Conservation (phyloP, 2,113 vertebrate species). For the Passer domesticus region DNA sequence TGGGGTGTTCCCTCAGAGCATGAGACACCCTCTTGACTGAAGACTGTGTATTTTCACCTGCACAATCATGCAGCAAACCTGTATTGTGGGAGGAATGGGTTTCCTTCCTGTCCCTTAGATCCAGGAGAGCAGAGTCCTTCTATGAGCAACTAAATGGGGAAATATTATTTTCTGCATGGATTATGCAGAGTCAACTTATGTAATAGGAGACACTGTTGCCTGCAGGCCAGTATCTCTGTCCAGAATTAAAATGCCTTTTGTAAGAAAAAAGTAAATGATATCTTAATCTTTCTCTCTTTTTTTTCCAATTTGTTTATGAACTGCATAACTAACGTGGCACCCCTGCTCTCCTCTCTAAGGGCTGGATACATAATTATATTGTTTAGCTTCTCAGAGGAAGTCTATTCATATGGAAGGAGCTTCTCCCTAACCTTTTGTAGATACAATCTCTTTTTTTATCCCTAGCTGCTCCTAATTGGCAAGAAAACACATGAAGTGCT, state of each 20-base stretch:
- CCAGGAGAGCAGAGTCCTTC: neutral
- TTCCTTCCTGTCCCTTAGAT: neutral
- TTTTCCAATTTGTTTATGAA: neutral
- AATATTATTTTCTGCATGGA: neutral
- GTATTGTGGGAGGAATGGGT: fast-evolving
- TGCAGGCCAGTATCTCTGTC: neutral
- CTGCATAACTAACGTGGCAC: neutral
- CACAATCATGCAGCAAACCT: neutral
- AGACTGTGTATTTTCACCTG: neutral
- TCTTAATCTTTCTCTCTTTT: neutral
- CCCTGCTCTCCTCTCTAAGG: neutral
- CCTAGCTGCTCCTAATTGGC: neutral
- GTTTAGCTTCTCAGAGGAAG: neutral
- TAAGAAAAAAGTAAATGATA: neutral
- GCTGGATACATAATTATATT: neutral
- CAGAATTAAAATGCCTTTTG: neutral
- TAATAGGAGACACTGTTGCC: neutral
- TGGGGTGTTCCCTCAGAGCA: neutral
- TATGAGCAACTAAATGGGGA: neutral
- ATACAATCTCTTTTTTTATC: neutral
- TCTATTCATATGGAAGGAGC: neutral
- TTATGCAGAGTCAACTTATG: neutral
- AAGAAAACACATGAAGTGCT: fast-evolving
- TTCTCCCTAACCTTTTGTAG: neutral
- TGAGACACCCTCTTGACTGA: neutral